Percentiles rank a stretch among this genome's conserved stretches.
These are phyloP conservation scores for Keiferia lycopersicella DNA, from an alignment of 2,888 invertebrate genomes.

Conservation along the genomic window DNA sequence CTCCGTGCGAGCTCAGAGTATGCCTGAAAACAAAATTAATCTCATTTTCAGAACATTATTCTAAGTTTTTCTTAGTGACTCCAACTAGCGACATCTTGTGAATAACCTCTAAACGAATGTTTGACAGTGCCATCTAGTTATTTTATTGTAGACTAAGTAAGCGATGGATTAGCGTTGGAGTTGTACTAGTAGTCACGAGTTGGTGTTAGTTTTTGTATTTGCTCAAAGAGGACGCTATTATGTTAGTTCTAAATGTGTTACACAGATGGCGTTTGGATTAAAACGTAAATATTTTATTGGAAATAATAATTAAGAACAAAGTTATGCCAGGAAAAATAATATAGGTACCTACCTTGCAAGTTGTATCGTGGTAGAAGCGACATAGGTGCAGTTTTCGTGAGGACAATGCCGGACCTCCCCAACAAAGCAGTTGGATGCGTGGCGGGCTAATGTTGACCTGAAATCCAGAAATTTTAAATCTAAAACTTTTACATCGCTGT, in stretches of 20 bases:
- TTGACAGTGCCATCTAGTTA: conserved; percentile 3
- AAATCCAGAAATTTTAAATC: conserved; percentile 31
- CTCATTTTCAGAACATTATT: background rate
- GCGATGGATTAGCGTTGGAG: background rate
- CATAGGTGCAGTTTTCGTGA: conserved; percentile 55
- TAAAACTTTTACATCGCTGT: background rate
- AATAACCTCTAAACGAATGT: too few relatives aligned
- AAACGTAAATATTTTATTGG: background rate
- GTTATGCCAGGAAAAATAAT: too few relatives aligned
- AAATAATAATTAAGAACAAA: too few relatives aligned
- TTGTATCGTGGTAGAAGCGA: conserved; percentile 54
- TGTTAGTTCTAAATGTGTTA: background rate
- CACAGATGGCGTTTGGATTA: conserved; percentile 8
- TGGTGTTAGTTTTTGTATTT: background rate
- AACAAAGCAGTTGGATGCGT: conserved; percentile 38
- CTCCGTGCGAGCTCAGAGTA: conserved; percentile 76
- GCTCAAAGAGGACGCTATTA: background rate
- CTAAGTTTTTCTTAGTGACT: background rate
- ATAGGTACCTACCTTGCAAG: conserved; percentile 60
- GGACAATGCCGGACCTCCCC: conserved; percentile 49
- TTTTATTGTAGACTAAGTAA: background rate
- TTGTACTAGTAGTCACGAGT: background rate
- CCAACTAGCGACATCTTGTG: too few relatives aligned
- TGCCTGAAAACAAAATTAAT: conserved; percentile 71
- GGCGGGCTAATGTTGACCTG: conserved; percentile 50